Conservation (phyloP, 2,888 invertebrate species). For the Steinernema hermaphroditum region DNA sequence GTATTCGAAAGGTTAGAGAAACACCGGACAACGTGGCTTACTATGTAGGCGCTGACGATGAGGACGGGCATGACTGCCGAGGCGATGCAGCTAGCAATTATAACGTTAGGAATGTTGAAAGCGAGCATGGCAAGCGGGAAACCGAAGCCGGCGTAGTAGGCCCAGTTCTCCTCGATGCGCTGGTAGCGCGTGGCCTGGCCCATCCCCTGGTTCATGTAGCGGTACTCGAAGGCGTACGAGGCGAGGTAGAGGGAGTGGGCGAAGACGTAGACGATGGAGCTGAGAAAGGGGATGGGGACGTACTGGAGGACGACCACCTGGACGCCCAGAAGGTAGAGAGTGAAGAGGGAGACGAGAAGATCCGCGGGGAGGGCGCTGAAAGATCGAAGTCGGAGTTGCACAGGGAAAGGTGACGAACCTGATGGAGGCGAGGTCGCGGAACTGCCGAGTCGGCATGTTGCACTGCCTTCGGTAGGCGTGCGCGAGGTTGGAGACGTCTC, state of each 20-base stretch:
- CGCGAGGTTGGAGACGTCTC: neutral
- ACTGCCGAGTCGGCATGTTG: neutral
- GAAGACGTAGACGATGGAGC: neutral
- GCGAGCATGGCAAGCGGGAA: neutral
- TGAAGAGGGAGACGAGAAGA: neutral
- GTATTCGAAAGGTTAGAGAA: neutral
- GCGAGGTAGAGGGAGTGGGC: neutral
- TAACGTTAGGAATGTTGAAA: neutral
- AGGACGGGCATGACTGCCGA: neutral
- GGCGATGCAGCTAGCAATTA: neutral
- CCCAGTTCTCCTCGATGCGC: conserved; percentile 3
- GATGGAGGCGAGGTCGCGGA: neutral
- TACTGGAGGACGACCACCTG: neutral
- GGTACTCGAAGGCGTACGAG: neutral
- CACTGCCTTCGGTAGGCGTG: neutral
- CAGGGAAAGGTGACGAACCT: no score
- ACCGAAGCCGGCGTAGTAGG: neutral
- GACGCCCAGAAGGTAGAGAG: neutral
- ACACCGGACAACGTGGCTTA: no score
- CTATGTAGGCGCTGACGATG: neutral
- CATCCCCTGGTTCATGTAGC: conserved; percentile 5
- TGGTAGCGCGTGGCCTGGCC: neutral
- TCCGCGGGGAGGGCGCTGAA: neutral
- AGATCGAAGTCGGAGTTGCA: no score
- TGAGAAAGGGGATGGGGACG: neutral